Base-by-base conservation (phyloP, 1,140 invertebrate genomes). In the Drosophila arawakana region DNA sequence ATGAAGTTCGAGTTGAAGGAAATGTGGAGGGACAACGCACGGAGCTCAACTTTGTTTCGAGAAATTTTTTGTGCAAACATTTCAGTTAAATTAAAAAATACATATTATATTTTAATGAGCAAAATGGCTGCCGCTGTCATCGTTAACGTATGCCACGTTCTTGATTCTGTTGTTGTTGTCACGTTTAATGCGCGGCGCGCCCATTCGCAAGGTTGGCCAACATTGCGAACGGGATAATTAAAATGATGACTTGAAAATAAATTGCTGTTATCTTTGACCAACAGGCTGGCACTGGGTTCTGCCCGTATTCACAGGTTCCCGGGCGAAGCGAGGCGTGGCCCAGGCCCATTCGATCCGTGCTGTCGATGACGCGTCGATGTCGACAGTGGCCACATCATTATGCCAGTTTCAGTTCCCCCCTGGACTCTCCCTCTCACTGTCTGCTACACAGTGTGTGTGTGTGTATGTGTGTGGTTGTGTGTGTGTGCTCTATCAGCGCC, bases 51-150 rank as follows among this genome's bases (percentile, higher is more conserved):
- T 89, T 89, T 89, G 86, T 90, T 90, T 90, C 86, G 82, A 82
- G 86, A 65, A 86, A 90, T 86, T 90, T 91, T 91, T 91, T 90
- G 90, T 85, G 90, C 84, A 91, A 91, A 91, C 90, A 91, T 91
- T 91, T 91, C 90, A 85, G 76, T 83, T 86, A 91, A 91, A 91
- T 91, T 91, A 91, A 91, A 89, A 91, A 91, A 91, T 91, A 90
- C 83, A 91, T 91, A 91, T 91, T 91, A 91, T 91, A 91, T 91
- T 91, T 91, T 91, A 91, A 91, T 91, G 90, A 91, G 90, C 86
- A 91, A 91, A 91, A 91, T 89, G 85, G 85, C 81, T 74, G 81
- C 72, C 81, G 18, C 39, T 46, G 59, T 46, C 34, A 34, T 10
- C 55, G 34, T 49, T 30, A 65, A 63, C 52, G 60, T 43, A n/a